Percentiles rank a stretch among this genome's conserved stretches.
phyloP scores from a whole-genome alignment of 2,797 vertebrate genomes.

The Phalanger gymnotis region DNA sequence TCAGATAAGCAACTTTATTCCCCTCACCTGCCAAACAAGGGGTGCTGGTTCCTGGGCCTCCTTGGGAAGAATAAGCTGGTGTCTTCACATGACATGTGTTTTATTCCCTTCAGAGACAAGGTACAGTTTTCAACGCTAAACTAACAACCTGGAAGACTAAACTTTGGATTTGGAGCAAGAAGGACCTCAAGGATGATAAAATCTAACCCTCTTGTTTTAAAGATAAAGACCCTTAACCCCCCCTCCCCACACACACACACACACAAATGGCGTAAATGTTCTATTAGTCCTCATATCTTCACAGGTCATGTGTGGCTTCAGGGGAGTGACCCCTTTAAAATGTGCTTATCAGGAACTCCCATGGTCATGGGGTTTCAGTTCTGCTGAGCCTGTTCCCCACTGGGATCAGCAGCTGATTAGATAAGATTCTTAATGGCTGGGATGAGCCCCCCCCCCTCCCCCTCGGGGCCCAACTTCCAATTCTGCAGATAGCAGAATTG shows the following conservation, averaged over 20 bases:
- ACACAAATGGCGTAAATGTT: neutral
- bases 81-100: neutral
- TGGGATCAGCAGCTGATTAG: neutral
- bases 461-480: neutral
- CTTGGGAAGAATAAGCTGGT: neutral
- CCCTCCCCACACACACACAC: no score
- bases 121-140: neutral
- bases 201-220: neutral
- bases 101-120: neutral
- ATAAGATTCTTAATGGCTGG: neutral
- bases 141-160: neutral
- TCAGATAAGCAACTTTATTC: neutral
- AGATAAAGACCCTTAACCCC: neutral
- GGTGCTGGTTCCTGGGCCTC: neutral
- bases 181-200: no score
- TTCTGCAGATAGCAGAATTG: neutral
- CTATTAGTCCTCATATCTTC: neutral
- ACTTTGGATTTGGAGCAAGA: no score
- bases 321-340: neutral
- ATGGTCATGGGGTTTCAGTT: neutral
- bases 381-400: neutral
- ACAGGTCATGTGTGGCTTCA: neutral
- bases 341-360: neutral
- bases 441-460: neutral
- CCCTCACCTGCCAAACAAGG: neutral